A percentile compares a stretch with the other conserved stretches of the same genome.
These are phyloP conservation scores for Megaceryle alcyon DNA, from an alignment of 2,797 vertebrate species.

Conservation along the genomic window DNA sequence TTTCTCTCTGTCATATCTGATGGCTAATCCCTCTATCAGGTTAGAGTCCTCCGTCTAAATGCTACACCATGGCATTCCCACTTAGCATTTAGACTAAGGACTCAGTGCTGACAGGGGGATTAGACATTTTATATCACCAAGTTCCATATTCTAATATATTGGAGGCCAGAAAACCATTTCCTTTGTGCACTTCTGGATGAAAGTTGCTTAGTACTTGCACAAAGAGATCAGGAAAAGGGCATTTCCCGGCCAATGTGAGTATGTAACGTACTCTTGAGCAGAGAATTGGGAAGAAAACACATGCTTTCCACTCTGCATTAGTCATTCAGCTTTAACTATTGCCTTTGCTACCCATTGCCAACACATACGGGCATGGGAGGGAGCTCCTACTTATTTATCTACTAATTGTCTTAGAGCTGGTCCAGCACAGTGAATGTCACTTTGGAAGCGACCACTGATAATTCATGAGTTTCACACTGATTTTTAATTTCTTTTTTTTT, in stretches of 20 bases:
- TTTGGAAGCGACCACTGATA: background rate
- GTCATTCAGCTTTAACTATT: background rate
- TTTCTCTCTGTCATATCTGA: background rate
- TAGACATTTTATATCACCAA: background rate
- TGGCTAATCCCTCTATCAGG: background rate
- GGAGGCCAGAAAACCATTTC: background rate
- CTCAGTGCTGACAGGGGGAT: background rate
- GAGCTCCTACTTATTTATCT: background rate
- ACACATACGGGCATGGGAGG: background rate
- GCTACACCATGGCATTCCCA: background rate
- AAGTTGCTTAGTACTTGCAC: background rate
- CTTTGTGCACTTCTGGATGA: background rate
- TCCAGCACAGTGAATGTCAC: background rate
- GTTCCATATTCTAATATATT: background rate
- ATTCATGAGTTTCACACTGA: background rate
- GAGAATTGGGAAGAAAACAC: background rate
- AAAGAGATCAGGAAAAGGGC: background rate
- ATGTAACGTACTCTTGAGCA: background rate
- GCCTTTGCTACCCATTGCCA: background rate
- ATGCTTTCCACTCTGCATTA: background rate
- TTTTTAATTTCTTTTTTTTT: background rate
- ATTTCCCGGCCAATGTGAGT: rapidly evolving
- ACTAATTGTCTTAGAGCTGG: too few relatives aligned
- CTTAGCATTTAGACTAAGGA: background rate
- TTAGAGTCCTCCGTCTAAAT: background rate